Evolutionary conservation across 2,888 invertebrate species (phyloP), one percentile per base, ranked within the genome.

Genomic region (Heliconius cydno): DNA sequence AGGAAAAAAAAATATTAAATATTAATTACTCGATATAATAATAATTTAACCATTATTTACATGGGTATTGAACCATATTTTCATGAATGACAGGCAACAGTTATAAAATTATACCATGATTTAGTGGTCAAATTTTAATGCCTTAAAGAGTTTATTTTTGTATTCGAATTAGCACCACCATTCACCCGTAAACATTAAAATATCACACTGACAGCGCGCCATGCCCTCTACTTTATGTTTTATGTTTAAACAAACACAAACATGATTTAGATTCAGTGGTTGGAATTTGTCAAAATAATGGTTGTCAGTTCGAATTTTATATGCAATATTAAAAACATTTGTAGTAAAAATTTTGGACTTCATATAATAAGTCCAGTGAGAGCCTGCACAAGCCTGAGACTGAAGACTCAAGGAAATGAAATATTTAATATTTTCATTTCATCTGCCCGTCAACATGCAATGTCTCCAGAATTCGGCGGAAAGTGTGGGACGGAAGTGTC

Each of bases 121-220:
- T 75, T 66, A 30, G 28, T 41, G 41, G 22, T 22, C 28, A 46
- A 28, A 65, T 28, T 41, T 41, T 22, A 75, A 75, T 28, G 19
- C 13, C 10, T 25, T 41, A 28, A 28, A 22, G 41, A 25, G 30
- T 46, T 66, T 41, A 41, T 66, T 46, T 30, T 28, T 13, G 73
- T 38, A 30, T 63, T 41, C 22, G 10, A 75, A 79, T 79, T 79
- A 79, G 79, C 74, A 70, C 67, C 73, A n/a, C 74, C 81, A 63
- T 74, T 68, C 66, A 46, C 78, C 71, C 79, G 77, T 77, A 80
- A 79, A 81, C 78, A 79, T 85, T 86, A 84, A 84, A 86, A 86
- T 85, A 87, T 86, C 85, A 85, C 85, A 85, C 86, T 86, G 85
- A 86, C 86, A 86, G 86, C 85, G 85, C 79, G 73, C 68, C 78